Evolutionary conservation across 2,797 vertebrate species (phyloP).

Genomic region (Huso huso): DNA sequence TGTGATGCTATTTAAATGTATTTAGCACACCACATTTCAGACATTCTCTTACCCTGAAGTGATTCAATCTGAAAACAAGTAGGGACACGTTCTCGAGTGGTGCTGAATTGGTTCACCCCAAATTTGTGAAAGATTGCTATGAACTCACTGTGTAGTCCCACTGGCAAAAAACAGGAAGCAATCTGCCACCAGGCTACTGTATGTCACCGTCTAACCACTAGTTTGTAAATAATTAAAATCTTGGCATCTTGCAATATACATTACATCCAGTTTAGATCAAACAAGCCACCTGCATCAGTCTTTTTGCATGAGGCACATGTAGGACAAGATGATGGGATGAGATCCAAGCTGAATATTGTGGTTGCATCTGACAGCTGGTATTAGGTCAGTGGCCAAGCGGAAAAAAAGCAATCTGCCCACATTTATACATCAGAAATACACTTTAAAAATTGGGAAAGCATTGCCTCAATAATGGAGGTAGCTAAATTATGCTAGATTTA

Average conservation of each 20-base stretch:
- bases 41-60: no score
- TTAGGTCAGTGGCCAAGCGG: not conserved
- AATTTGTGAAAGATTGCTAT: no score
- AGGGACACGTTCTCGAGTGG: no score
- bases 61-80: no score
- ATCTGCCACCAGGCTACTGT: no score
- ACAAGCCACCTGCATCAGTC: not conserved
- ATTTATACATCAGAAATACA: not conserved
- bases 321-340: slow-evolving; percentile 2
- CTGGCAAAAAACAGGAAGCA: no score
- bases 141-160: no score
- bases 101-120: no score
- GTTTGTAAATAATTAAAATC: not conserved
- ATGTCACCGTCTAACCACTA: not conserved
- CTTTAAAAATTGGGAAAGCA: not conserved
- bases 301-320: not conserved
- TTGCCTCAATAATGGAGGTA: no score
- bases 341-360: not conserved
- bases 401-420: not conserved
- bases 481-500: no score
- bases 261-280: not conserved
- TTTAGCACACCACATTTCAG: no score
- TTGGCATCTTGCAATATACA: not conserved
- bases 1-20: no score
- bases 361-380: not conserved